Base-by-base conservation (phyloP, 2,888 invertebrate genomes). In the Rugalucina vietnamica region DNA sequence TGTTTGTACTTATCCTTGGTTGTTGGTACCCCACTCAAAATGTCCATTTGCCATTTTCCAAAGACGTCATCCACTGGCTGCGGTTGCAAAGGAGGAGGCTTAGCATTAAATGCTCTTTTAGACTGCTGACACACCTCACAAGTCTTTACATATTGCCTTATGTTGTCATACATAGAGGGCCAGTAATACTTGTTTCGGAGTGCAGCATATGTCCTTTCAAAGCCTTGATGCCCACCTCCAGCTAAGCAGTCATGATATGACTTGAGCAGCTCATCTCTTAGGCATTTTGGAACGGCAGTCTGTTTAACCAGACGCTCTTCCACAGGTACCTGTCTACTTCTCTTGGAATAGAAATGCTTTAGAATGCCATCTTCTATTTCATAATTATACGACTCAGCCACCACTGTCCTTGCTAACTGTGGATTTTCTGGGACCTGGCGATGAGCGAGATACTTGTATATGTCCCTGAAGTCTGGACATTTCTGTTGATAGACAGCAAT, bases 141-240 rank as follows among this genome's bases (percentile, higher is more conserved):
- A 8, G 84, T 79, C 37, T 75, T 37, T 4, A 80, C 71, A 70
- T 90, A 88, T 14, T 69, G 43, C 54, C 21, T 79, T 27, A 24
- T 81, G 75, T 34, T 39, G 34, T 24, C 34, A 60, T 75, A 90
- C 88, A 90, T 90, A 32, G 74, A 32, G 3, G 87, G 88, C 89
- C 89, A 90, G 65, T 36, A 88, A 37, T 85, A 89, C 50, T 86
- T 87, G 10, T 36, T 36, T 0, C 84, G 39, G n/a, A 88, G 49
- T 27, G 84, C 69, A n/a, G 49, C 80, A 75, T 85, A 88, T 43
- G 88, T 86, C 29, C 88, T 39, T 54, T 88, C 84, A 60, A 84
- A 80, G 10, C 87, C 86, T 75, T 89, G 85, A 54, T 88, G 88
- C 24, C 73, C 82, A 5, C 88, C 85, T 50, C 86, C 84, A 18